Conservation (phyloP, 23 tunicate species). For the Styela plicata region DNA sequence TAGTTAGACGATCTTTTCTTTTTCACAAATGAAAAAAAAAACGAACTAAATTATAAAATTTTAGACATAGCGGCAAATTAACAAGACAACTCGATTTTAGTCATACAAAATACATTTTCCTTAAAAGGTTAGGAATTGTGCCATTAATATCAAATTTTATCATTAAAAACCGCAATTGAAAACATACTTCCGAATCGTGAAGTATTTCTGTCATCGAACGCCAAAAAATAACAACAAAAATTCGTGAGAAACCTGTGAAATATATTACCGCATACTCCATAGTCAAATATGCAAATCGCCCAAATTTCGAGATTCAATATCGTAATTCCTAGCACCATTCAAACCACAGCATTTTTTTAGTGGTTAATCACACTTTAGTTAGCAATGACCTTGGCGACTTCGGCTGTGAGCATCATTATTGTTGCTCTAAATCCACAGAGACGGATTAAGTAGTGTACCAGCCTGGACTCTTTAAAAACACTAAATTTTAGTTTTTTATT, state of each 20-base stretch:
- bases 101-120: no score
- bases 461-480: no score
- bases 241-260: not conserved
- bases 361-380: not conserved
- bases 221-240: not conserved
- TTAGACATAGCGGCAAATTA: no score
- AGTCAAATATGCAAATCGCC: not conserved
- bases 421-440: no score
- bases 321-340: not conserved
- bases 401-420: no score
- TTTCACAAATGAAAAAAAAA: no score
- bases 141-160: not conserved
- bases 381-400: not conserved
- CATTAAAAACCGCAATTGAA: not conserved
- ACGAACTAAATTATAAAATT: no score
- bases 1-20: no score
- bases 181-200: not conserved
- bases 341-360: not conserved
- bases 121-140: not conserved
- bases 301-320: not conserved
- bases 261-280: not conserved
- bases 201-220: not conserved
- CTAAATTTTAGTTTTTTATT: no score
- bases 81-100: no score
- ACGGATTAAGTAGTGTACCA: no score